These are phyloP conservation scores for Netelia fuscicornis DNA, from an alignment of 2,888 invertebrate species.

Conservation along the genomic window DNA sequence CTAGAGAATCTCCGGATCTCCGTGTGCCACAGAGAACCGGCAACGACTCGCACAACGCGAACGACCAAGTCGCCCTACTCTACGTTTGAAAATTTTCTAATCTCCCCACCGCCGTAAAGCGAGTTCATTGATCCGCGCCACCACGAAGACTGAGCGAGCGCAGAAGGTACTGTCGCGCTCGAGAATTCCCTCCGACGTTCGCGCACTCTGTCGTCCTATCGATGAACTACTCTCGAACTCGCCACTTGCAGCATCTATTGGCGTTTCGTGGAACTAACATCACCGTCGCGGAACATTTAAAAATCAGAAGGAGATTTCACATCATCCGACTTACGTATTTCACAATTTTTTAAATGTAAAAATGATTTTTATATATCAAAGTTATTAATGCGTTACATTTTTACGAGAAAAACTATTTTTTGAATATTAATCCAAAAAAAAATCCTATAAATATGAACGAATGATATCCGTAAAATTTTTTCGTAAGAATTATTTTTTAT, in stretches of 20 bases:
- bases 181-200: neutral
- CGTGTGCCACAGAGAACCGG: constrained; percentile 58
- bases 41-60: constrained; percentile 49
- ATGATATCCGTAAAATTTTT: too few species aligned
- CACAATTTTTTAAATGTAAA: too few species aligned
- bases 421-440: too few species aligned
- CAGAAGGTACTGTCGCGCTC: neutral
- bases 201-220: neutral
- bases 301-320: neutral
- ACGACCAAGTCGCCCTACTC: constrained; percentile 50
- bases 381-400: neutral
- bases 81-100: constrained; percentile 53
- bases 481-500: too few species aligned
- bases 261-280: constrained; percentile 12
- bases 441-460: too few species aligned
- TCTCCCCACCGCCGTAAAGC: constrained; percentile 37
- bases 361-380: neutral
- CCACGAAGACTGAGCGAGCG: constrained; percentile 37
- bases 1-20: constrained; percentile 52
- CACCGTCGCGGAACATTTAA: constrained; percentile 39
- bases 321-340: neutral
- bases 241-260: constrained; percentile 27
- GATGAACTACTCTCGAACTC: neutral
- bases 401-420: too few species aligned
- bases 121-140: constrained; percentile 67